These are phyloP conservation scores for Monomorium pharaonis DNA, from an alignment of 1,140 invertebrate species.

Conservation along the genomic window DNA sequence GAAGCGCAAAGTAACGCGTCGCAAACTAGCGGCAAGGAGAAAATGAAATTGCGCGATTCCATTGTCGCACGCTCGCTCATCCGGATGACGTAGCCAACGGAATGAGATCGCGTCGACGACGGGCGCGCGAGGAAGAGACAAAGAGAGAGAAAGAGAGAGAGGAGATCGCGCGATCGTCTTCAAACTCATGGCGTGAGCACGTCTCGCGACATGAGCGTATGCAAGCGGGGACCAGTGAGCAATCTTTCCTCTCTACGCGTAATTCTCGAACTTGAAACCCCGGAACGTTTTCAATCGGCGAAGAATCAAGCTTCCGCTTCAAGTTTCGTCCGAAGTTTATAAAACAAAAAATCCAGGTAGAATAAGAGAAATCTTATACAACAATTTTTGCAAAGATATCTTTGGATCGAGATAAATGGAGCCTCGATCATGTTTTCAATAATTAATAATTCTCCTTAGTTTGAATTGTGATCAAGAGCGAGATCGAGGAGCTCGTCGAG, in stretches of 20 bases:
- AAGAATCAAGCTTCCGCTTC: not conserved
- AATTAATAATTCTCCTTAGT: not conserved
- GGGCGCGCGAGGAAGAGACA: no score
- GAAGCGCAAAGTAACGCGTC: constrained; percentile 53
- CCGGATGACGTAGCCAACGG: constrained; percentile 50
- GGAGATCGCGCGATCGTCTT: constrained; percentile 55
- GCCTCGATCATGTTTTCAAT: not conserved
- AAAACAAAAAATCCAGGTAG: not conserved
- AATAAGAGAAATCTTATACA: not conserved
- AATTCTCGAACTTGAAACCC: not conserved
- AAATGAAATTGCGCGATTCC: constrained; percentile 65
- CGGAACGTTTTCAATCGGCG: not conserved
- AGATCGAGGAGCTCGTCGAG: not conserved
- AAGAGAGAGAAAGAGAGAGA: no score
- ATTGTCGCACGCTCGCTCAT: constrained; percentile 21
- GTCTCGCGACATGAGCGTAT: constrained; percentile 36
- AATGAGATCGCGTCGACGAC: constrained; percentile 58
- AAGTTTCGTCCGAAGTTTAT: not conserved
- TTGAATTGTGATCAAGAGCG: not conserved
- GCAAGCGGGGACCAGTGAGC: not conserved
- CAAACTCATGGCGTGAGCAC: constrained; percentile 16
- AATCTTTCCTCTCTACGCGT: no score
- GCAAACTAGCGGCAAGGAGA: constrained; percentile 48
- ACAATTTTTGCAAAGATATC: not conserved
- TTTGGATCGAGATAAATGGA: no score